Conservation (phyloP, 2,113 vertebrate genomes). For the Pogonocichla stellata region DNA sequence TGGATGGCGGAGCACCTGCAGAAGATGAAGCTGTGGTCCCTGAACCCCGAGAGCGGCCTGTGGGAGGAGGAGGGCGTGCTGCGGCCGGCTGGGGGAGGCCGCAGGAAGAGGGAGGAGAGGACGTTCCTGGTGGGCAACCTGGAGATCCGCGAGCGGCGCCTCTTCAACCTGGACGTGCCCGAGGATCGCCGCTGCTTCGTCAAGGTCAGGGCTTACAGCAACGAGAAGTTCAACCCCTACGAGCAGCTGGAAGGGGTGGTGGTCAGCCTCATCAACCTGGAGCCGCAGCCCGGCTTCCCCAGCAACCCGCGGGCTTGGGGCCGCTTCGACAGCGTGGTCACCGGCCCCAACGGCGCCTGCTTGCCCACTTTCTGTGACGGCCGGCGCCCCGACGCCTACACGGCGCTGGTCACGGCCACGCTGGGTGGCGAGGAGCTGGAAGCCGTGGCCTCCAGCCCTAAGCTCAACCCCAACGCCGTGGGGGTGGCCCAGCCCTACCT, state of each 20-base stretch:
- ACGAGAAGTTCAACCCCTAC: slow-evolving; percentile 85
- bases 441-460: slow-evolving; percentile 87
- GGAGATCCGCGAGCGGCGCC: slow-evolving; percentile 90
- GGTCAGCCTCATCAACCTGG: slow-evolving; percentile 88
- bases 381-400: slow-evolving; percentile 84
- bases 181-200: slow-evolving; percentile 96
- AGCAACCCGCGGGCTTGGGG: slow-evolving; percentile 95
- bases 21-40: slow-evolving; percentile 92
- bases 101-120: slow-evolving; percentile 89
- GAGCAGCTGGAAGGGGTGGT: slow-evolving; percentile 95
- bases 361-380: slow-evolving; percentile 93
- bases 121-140: slow-evolving; percentile 92
- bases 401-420: slow-evolving; percentile 87
- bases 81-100: neutral
- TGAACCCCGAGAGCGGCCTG: slow-evolving; percentile 87
- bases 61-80: slow-evolving; percentile 92
- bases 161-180: slow-evolving; percentile 96
- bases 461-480: slow-evolving; percentile 80
- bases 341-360: slow-evolving; percentile 91
- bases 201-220: slow-evolving; percentile 93
- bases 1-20: slow-evolving; percentile 87
- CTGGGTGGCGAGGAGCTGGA: slow-evolving; percentile 95
- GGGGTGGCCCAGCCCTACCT: slow-evolving; percentile 93
- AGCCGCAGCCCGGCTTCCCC: slow-evolving; percentile 87
- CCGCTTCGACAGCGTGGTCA: slow-evolving; percentile 94